Conservation (phyloP, 2,888 invertebrate species). For the Mesoligia furuncula region DNA sequence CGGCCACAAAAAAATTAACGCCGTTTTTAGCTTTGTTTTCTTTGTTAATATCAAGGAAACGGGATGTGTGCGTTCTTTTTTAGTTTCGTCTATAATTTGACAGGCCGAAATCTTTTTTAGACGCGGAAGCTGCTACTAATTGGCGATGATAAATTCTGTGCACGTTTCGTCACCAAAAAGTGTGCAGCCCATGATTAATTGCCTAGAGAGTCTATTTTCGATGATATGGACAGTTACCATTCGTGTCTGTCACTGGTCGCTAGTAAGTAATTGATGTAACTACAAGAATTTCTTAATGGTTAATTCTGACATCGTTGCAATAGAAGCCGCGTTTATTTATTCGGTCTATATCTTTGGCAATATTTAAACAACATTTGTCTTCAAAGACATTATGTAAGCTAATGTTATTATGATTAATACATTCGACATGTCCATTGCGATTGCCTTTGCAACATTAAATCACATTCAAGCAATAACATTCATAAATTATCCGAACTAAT, state of each 20-base stretch:
- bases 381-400: slow-evolving; percentile 54
- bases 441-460: slow-evolving; percentile 61
- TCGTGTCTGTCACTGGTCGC: slow-evolving; percentile 44
- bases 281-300: slow-evolving; percentile 50
- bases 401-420: slow-evolving; percentile 62
- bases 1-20: slow-evolving; percentile 49
- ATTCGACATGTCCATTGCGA: slow-evolving; percentile 54
- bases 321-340: slow-evolving; percentile 42
- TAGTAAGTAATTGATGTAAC: slow-evolving; percentile 57
- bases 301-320: slow-evolving; percentile 24
- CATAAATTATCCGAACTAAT: slow-evolving; percentile 72
- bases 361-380: slow-evolving; percentile 55
- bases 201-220: slow-evolving; percentile 43
- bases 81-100: slow-evolving; percentile 73
- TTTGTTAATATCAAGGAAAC: slow-evolving; percentile 69
- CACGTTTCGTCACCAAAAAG: slow-evolving; percentile 72
- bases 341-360: slow-evolving; percentile 44
- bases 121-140: slow-evolving; percentile 84
- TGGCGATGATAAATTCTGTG: slow-evolving; percentile 81
- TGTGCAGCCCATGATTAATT: slow-evolving; percentile 62
- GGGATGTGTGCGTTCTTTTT: slow-evolving; percentile 70
- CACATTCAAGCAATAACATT: slow-evolving; percentile 55
- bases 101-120: slow-evolving; percentile 71
- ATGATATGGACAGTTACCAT: slow-evolving; percentile 50
- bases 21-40: slow-evolving; percentile 54